phyloP scores from a whole-genome alignment of 92 coral and sea anemone species.

The Actinostola sp. region DNA sequence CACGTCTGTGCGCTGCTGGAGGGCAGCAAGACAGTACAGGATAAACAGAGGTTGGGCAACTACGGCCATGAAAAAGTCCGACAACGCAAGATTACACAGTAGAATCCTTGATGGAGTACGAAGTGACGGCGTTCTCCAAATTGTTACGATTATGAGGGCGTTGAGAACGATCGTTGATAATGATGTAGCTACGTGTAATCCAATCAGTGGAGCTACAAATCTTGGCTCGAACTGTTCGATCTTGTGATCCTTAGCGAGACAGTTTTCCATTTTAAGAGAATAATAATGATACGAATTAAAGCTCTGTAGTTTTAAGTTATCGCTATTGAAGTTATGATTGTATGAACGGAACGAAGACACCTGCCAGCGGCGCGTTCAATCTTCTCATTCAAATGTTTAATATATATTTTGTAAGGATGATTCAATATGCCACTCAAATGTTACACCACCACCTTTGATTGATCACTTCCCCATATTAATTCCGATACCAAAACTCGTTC shows the following conservation, averaged over 20 bases:
- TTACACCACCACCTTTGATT: too few relatives aligned
- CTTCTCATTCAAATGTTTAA: too few relatives aligned
- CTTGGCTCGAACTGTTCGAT: background rate
- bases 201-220: background rate
- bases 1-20: background rate
- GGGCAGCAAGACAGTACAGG: conserved; percentile 4
- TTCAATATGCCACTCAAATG: too few relatives aligned
- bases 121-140: conserved; percentile 10
- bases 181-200: background rate
- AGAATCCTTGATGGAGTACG: conserved; percentile 22
- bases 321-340: too few relatives aligned
- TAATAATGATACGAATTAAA: background rate
- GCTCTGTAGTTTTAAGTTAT: too few relatives aligned
- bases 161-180: background rate
- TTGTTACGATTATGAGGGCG: conserved; percentile 4
- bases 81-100: conserved; percentile 5
- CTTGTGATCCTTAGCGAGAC: background rate
- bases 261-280: background rate
- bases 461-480: too few relatives aligned
- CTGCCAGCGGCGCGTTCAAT: too few relatives aligned
- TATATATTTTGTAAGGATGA: too few relatives aligned
- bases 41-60: conserved; percentile 6
- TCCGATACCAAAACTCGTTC: too few relatives aligned
- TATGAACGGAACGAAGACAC: too few relatives aligned
- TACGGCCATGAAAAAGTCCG: background rate